Conservation (phyloP, 2,113 vertebrate genomes). For the Megalops atlanticus region DNA sequence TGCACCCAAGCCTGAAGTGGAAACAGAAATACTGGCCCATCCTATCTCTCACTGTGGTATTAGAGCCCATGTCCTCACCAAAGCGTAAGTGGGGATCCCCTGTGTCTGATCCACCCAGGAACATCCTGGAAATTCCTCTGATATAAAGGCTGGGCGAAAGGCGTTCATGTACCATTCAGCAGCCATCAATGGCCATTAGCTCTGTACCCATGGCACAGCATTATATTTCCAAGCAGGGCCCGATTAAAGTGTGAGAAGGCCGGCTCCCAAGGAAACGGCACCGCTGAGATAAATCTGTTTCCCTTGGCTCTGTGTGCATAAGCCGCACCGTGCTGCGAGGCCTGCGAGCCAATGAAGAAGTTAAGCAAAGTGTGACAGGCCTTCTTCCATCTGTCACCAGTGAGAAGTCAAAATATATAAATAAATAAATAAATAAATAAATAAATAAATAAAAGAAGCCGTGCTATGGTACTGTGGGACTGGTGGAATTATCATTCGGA, state of each 20-base stretch:
- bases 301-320: background rate
- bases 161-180: background rate
- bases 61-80: background rate
- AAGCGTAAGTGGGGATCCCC: background rate
- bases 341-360: constrained; percentile 26
- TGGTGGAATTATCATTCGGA: background rate
- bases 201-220: background rate
- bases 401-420: constrained; percentile 11
- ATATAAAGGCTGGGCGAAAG: background rate
- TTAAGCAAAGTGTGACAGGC: constrained; percentile 34
- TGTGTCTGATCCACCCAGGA: background rate
- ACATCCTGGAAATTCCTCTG: background rate
- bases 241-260: background rate
- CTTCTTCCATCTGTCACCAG: constrained; percentile 21
- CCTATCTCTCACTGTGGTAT: background rate
- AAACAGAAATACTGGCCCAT: background rate
- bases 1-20: too few relatives aligned
- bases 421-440: too few relatives aligned
- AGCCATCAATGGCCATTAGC: background rate
- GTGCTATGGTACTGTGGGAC: background rate
- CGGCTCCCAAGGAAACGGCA: background rate
- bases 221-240: background rate
- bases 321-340: background rate
- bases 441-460: too few relatives aligned
- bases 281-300: background rate